Evolutionary conservation across 2,888 invertebrate genomes (phyloP).

Genomic region (Caenorhabditis virilis): DNA sequence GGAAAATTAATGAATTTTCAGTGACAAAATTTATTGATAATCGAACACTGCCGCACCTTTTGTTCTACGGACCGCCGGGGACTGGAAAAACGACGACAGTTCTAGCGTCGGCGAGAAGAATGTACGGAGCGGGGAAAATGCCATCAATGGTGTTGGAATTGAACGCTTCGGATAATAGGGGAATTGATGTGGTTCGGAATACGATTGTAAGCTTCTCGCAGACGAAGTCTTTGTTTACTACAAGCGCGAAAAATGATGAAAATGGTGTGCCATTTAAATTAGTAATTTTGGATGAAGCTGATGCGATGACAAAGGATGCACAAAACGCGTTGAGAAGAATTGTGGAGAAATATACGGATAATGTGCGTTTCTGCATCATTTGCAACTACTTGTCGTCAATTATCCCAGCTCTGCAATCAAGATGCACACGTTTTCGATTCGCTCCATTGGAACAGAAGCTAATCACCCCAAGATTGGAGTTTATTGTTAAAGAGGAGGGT

Average conservation of each 20-base stretch:
- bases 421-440: constrained; percentile 63
- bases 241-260: constrained; percentile 2
- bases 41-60: constrained; percentile 88
- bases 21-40: constrained; percentile 78
- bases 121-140: constrained; percentile 87
- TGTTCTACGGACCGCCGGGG: constrained; percentile 97
- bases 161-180: constrained; percentile 97
- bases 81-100: constrained; percentile 96
- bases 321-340: constrained; percentile 95
- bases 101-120: constrained; percentile 87
- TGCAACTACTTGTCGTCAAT: constrained; percentile 98
- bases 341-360: constrained; percentile 98
- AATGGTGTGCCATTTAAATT: constrained; percentile 76
- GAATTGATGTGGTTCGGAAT: constrained; percentile 70
- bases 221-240: constrained; percentile 77
- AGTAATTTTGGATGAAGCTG: constrained; percentile 96
- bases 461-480: constrained; percentile 85
- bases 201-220: constrained; percentile 45
- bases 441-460: constrained; percentile 75
- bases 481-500: constrained; percentile 73
- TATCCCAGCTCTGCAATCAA: constrained; percentile 94
- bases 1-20: constrained; percentile 46
- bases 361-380: constrained; percentile 96
- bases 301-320: constrained; percentile 99
- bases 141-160: constrained; percentile 88